Conservation (phyloP, 2,888 invertebrate genomes). For the Agonopterix subpropinquella region DNA sequence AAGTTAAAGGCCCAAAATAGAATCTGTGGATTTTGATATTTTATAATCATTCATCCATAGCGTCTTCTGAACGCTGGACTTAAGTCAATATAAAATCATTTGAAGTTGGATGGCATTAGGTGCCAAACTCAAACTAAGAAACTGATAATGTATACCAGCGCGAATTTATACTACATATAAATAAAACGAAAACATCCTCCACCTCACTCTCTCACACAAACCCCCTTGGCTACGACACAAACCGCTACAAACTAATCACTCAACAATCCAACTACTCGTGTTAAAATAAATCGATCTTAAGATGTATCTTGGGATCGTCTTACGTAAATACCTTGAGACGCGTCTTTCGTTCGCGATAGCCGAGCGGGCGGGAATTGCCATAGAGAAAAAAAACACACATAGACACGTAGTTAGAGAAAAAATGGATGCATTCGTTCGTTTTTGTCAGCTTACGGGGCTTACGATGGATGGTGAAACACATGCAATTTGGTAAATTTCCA, state of each 20-base stretch:
- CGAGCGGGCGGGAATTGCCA: slow-evolving; percentile 80
- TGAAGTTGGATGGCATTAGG: too few relatives aligned
- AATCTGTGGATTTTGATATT: too few relatives aligned
- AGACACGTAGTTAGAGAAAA: slow-evolving; percentile 76
- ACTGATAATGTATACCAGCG: too few relatives aligned
- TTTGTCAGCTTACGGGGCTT: slow-evolving; percentile 1
- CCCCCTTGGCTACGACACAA: slow-evolving; percentile 75
- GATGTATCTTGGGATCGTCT: slow-evolving; percentile 24
- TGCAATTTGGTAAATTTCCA: slow-evolving; percentile 3
- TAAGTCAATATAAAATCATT: too few relatives aligned
- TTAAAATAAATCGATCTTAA: slow-evolving; percentile 24
- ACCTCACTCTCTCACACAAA: slow-evolving; percentile 50
- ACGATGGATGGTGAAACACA: slow-evolving; percentile 9
- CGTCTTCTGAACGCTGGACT: too few relatives aligned
- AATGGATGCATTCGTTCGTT: slow-evolving; percentile 66
- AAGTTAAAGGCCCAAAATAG: too few relatives aligned
- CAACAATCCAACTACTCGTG: slow-evolving; percentile 60
- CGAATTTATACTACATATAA: too few relatives aligned
- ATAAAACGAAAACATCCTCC: not conserved
- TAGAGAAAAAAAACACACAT: slow-evolving; percentile 82
- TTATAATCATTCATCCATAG: too few relatives aligned
- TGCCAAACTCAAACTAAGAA: too few relatives aligned
- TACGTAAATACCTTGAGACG: slow-evolving; percentile 68
- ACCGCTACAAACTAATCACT: slow-evolving; percentile 61
- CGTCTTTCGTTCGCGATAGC: slow-evolving; percentile 78